Evolutionary conservation across 2,113 vertebrate genomes (phyloP).

Genomic region (Trochalopteron elliotii): DNA sequence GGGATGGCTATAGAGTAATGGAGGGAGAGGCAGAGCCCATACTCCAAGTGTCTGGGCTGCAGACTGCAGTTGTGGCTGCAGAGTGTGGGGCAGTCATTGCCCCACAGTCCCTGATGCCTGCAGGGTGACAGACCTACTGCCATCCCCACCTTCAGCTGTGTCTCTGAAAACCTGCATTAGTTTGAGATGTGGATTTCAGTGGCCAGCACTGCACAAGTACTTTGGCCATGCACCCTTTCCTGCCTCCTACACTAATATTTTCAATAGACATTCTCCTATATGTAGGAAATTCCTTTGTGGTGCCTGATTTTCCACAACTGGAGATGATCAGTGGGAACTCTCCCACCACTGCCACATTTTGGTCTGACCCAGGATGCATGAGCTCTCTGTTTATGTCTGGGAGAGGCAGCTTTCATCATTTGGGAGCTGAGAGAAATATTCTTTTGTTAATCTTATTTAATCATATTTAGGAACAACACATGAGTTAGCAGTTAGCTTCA

Average conservation of each 20-base stretch:
- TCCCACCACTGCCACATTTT: not conserved
- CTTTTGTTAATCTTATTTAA: conserved; percentile 12
- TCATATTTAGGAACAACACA: not conserved
- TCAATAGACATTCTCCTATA: not conserved
- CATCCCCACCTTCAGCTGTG: not conserved
- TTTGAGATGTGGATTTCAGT: not conserved
- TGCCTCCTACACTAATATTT: not conserved
- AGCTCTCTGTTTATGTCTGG: conserved; percentile 21
- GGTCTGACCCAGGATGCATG: not conserved
- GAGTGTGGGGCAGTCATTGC: not conserved
- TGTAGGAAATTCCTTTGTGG: not conserved
- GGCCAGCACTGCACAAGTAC: rapidly evolving
- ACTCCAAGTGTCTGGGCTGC: not conserved
- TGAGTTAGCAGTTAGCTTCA: conserved; percentile 28
- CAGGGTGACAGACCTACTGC: not conserved
- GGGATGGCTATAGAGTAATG: not conserved
- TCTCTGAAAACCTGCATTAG: not conserved
- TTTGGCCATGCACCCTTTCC: not conserved
- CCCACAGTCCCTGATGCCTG: rapidly evolving
- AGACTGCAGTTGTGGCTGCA: not conserved
- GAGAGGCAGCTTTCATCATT: not conserved
- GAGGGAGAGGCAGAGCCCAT: not conserved
- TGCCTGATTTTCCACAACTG: not conserved
- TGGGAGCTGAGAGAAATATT: not conserved
- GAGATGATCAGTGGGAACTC: not conserved